Percentiles rank a stretch among this genome's conserved stretches.
These are phyloP conservation scores for Apodemus agrarius DNA, from an alignment of 2,797 vertebrate genomes.

Conservation along the genomic window DNA sequence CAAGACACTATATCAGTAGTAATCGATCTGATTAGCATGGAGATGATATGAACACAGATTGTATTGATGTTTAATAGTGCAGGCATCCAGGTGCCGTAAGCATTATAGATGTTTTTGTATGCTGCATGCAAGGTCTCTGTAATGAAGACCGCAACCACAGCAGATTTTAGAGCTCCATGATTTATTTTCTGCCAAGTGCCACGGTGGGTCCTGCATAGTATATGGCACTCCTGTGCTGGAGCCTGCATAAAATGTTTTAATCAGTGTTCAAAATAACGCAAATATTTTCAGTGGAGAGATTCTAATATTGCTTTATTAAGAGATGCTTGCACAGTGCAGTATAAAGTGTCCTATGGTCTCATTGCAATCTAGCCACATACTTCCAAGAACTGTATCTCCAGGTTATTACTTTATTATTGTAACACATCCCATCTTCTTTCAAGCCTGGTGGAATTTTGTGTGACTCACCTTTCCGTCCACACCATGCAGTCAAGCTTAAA, in stretches of 20 bases:
- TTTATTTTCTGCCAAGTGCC: conserved; percentile 85
- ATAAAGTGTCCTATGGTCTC: conserved; percentile 54
- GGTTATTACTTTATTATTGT: conserved; percentile 65
- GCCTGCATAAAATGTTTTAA: conserved; percentile 80
- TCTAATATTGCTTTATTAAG: conserved; percentile 77
- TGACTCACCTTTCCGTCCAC: neutral
- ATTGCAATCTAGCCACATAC: conserved; percentile 53
- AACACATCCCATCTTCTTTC: conserved; percentile 2
- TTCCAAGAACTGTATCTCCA: conserved; percentile 12
- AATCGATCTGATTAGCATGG: conserved; percentile 92
- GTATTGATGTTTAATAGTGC: conserved; percentile 88
- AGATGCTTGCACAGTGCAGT: conserved; percentile 50
- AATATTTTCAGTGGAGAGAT: conserved; percentile 68
- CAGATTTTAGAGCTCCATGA: conserved; percentile 81
- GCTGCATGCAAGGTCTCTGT: conserved; percentile 77
- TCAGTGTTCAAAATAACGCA: conserved; percentile 75
- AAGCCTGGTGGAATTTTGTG: conserved; percentile 13
- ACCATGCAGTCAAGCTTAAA: conserved; percentile 4
- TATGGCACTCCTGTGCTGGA: conserved; percentile 72
- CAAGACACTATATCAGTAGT: conserved; percentile 89
- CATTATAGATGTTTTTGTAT: conserved; percentile 83
- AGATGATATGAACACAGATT: conserved; percentile 90
- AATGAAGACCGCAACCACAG: conserved; percentile 82
- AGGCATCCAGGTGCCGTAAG: conserved; percentile 84
- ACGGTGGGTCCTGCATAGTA: conserved; percentile 73